phyloP scores from a whole-genome alignment of 1,140 invertebrate genomes.

The Aphis craccivora region DNA sequence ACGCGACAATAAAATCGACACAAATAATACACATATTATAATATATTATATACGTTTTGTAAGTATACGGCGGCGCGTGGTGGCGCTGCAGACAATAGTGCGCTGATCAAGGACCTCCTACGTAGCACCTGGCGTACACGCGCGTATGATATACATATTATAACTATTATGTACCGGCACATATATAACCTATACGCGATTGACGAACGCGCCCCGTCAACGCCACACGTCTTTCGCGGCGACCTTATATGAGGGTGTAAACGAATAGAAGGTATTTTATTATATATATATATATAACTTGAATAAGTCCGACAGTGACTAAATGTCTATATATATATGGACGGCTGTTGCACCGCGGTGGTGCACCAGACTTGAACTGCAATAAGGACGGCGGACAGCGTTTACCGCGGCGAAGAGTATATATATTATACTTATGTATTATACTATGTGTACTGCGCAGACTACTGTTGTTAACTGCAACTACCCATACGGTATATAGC shows the following conservation, averaged over 20 bases:
- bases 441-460: background rate
- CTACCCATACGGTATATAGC: background rate
- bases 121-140: conserved; percentile 20
- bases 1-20: background rate
- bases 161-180: background rate
- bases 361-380: background rate
- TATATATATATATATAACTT: background rate
- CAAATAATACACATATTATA: background rate
- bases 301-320: background rate
- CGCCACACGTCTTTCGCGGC: background rate
- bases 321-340: too few species aligned
- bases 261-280: background rate
- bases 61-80: background rate
- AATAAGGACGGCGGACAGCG: background rate
- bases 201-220: background rate
- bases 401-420: background rate
- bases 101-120: conserved; percentile 43
- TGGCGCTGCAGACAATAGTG: conserved; percentile 22
- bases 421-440: background rate
- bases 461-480: background rate
- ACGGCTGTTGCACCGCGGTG: background rate
- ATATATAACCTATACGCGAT: background rate
- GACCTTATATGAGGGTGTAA: background rate
- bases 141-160: background rate
- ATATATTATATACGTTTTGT: background rate